Percentiles rank a stretch among this genome's conserved stretches.
phyloP scores from a whole-genome alignment of 2,113 vertebrate species.

The Mus pahari region DNA sequence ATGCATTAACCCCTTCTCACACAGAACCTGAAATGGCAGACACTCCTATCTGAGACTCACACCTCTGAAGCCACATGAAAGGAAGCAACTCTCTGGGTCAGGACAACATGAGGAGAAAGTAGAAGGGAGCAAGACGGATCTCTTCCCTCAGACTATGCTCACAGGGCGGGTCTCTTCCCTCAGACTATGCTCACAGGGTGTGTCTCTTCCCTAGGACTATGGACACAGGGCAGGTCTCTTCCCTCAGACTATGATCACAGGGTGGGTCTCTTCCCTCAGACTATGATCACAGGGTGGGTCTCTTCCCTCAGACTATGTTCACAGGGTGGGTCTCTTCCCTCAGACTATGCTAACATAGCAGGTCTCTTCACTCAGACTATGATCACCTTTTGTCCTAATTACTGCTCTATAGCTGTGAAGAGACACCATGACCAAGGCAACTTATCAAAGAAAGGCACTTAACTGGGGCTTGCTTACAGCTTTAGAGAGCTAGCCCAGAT shows the following conservation, averaged over 20 bases:
- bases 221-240: too few species aligned
- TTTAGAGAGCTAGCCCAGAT: not conserved
- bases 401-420: not conserved
- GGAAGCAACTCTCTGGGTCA: not conserved
- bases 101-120: not conserved
- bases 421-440: not conserved
- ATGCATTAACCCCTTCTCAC: not conserved
- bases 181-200: not conserved
- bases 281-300: too few species aligned
- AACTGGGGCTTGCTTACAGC: not conserved
- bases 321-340: too few species aligned
- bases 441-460: not conserved
- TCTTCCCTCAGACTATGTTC: too few species aligned
- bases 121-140: fast-evolving
- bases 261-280: too few species aligned
- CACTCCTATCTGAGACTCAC: not conserved
- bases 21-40: not conserved
- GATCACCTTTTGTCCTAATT: not conserved
- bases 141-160: not conserved
- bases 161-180: not conserved
- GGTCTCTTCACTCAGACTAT: not conserved
- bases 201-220: too few species aligned
- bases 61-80: not conserved
- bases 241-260: too few species aligned
- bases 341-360: too few species aligned